Evolutionary conservation across 2,113 vertebrate genomes (phyloP), one percentile per base, ranked within the genome.

Genomic region (Triplophysa dalaica): DNA sequence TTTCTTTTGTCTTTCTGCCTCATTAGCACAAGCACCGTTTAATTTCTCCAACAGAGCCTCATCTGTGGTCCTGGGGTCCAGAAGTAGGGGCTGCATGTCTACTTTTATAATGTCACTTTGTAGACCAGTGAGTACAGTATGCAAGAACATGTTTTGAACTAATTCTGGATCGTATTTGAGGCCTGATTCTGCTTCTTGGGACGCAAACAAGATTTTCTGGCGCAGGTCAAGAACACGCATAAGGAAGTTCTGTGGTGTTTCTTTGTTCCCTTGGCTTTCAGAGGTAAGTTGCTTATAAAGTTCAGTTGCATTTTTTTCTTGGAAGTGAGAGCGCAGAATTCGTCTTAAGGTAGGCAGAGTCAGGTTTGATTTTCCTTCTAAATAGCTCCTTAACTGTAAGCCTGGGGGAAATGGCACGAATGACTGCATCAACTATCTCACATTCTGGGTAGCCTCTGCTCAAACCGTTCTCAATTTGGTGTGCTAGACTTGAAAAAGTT

Each of bases 21-120:
- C 77, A n/a, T 58, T 70, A 33, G 56, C 17, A 16, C 77, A 79
- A 61, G 66, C 66, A 29, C 21, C 50, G 12, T 63, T 70, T 33
- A 63, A 61, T 79, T 29, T 70, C 8, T 63, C 56, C 14, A 79
- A 29, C 4, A 79, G 41, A 19, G 70, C 17, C 21, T 79, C 67
- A 70, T 79, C 67, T 16, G 48, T 62, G 4, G 19, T 63, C 10
- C 52, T 16, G 2, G 24, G 4, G 43, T 70, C 22, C 9, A 24
- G 26, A 13, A 79, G n/a, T 4, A 63, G 62, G 8, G 77, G 67
- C 24, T 64, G 60, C 19, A 80, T 61, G 22, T 77, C 74, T 38
- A 65, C 63, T 64, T 64, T 64, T 8, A 64, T 64, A 8, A 16
- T 65, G 63, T 41, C 63, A 65, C 29, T 65, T 65, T 65, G 29